Percentiles rank a stretch among this genome's conserved stretches.
Conservation (phyloP, 92 coral and sea anemone genomes). For the Muricea muricata region DNA sequence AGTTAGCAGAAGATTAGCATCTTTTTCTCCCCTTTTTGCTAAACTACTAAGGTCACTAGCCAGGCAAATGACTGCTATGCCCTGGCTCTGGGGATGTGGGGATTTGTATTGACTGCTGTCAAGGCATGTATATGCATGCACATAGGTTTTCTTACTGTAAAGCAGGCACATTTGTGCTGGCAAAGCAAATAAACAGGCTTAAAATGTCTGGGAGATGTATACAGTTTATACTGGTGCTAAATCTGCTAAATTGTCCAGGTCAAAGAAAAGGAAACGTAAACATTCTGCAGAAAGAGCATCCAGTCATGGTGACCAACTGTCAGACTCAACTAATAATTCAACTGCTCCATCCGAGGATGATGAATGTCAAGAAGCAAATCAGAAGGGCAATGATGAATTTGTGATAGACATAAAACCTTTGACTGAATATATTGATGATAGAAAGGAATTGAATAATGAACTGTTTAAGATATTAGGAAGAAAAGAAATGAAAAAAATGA, state of each 20-base stretch:
- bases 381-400: slow-evolving; percentile 18
- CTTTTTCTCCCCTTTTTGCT: no score
- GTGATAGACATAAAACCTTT: slow-evolving; percentile 73
- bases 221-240: not conserved
- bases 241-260: not conserved
- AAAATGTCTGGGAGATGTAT: no score
- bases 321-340: slow-evolving; percentile 23
- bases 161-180: no score
- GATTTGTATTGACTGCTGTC: no score
- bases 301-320: slow-evolving; percentile 1
- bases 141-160: no score
- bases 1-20: no score
- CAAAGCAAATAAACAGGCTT: no score
- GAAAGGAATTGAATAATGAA: slow-evolving; percentile 74
- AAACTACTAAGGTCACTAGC: no score
- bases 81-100: no score
- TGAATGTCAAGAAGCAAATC: slow-evolving; percentile 37
- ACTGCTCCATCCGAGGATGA: not conserved
- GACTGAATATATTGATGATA: slow-evolving; percentile 77
- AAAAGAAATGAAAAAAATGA: slow-evolving; percentile 82
- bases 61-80: no score
- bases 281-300: slow-evolving; percentile 5
- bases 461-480: slow-evolving; percentile 79
- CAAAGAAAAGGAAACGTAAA: slow-evolving; percentile 18
- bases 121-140: no score